phyloP scores from a whole-genome alignment of 2,113 vertebrate genomes.

The Hyla sarda region DNA sequence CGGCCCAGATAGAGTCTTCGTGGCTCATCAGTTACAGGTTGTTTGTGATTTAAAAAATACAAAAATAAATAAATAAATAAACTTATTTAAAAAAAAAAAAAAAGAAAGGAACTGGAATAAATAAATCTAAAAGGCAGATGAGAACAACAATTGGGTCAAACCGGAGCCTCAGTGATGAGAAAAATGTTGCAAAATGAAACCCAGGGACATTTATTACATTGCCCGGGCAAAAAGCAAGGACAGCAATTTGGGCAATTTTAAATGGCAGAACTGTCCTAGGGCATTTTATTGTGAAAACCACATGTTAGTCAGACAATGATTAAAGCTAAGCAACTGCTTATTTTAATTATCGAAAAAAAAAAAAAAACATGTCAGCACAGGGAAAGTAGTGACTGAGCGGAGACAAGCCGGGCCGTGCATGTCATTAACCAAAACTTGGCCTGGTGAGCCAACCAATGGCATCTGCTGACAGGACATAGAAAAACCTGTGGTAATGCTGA shows the following conservation, averaged over 20 bases:
- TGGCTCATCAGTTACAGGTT: slow-evolving; percentile 28
- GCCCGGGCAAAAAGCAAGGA: slow-evolving; percentile 19
- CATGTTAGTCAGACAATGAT: slow-evolving; percentile 57
- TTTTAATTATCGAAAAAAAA: slow-evolving; percentile 47
- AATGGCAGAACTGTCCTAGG: slow-evolving; percentile 30
- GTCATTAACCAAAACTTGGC: slow-evolving; percentile 19
- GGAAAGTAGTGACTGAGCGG: slow-evolving; percentile 27
- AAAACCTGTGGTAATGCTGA: not conserved
- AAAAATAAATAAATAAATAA: slow-evolving; percentile 18
- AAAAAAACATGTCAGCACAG: slow-evolving; percentile 42
- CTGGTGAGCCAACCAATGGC: slow-evolving; percentile 20
- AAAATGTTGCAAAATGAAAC: slow-evolving; percentile 42
- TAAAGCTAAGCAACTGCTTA: slow-evolving; percentile 54
- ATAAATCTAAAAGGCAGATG: slow-evolving; percentile 26
- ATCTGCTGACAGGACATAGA: slow-evolving; percentile 5
- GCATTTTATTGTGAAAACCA: slow-evolving; percentile 53
- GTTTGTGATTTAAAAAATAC: not conserved
- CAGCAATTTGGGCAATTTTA: slow-evolving; percentile 27
- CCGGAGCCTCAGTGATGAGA: slow-evolving; percentile 30
- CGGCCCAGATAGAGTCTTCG: not conserved
- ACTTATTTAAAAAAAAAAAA: too few relatives aligned
- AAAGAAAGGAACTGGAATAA: slow-evolving; percentile 21
- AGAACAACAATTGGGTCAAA: slow-evolving; percentile 44
- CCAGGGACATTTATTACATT: slow-evolving; percentile 23
- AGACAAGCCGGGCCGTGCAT: not conserved